Base-by-base conservation (phyloP, 2,113 vertebrate genomes). In the Plotosus lineatus region DNA sequence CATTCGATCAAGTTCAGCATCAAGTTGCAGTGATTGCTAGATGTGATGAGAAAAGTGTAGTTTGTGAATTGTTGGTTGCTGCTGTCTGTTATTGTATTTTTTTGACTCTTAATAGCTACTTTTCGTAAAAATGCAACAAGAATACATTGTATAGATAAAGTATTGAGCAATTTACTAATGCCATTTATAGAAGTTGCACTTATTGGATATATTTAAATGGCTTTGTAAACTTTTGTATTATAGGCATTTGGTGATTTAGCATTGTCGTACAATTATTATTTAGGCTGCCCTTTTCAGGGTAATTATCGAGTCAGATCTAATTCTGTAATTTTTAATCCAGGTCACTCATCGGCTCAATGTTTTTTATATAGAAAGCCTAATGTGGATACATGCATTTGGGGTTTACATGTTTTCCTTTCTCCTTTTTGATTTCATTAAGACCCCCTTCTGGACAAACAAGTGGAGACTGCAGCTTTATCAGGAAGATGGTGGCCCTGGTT, bases 401-500 rank as follows among this genome's bases (percentile, higher is more conserved):
- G 87, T 94, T 94, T 96, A 97, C 94, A 94, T 95, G 91, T 95
- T 93, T 96, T 95, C 91, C 92, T 92, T 92, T 94, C 92, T 95
- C 94, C 94, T 94, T 94, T 95, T 96, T 96, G 90, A 94, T 96
- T 96, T 92, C 90, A 95, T 98, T 94, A 99, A 98, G 97, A 95
- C 92, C 89, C 93, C 93, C 87, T 95, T 91, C 94, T 91, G 91
- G 93, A 96, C 95, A 94, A 92, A 94, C 94, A 95, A 93, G 95
- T 93, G 95, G 93, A 96, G 88, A 93, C 92, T 90, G 85, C 95
- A 94, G 95, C 89, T 96, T 94, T 94, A 91, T 86, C 95, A 97
- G 95, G 96, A 98, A 96, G 95, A 92, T 93, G 92, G 89, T 88
- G 84, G 90, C 88, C 83, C 80, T 84, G 72, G 6, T 77, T 82